These are phyloP conservation scores for Drosophila prolongata DNA, from an alignment of 2,888 invertebrate genomes.

Conservation along the genomic window DNA sequence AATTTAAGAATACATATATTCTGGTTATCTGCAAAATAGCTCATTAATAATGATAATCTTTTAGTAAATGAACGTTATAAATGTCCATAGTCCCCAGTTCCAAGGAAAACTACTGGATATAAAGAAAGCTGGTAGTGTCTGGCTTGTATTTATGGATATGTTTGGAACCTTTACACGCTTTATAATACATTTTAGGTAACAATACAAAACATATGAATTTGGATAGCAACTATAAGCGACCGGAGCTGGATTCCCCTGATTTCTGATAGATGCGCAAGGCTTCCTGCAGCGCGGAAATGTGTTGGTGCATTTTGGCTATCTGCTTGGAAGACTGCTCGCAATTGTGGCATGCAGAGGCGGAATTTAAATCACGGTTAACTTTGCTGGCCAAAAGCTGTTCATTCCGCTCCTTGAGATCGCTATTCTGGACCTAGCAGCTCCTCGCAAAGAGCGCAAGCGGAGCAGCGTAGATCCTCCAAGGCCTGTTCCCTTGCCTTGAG, in stretches of 20 bases:
- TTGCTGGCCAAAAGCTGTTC: slow-evolving; percentile 5
- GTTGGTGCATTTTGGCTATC: background rate
- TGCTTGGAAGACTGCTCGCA: slow-evolving; percentile 23
- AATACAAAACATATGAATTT: background rate
- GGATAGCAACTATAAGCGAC: background rate
- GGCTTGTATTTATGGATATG: background rate
- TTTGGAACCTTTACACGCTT: background rate
- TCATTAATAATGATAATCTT: no score
- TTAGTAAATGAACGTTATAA: background rate
- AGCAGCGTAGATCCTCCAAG: slow-evolving; percentile 39
- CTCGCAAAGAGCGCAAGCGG: slow-evolving; percentile 43
- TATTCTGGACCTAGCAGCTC: slow-evolving; percentile 40
- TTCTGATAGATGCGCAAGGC: slow-evolving; percentile 5
- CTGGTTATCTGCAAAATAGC: no score
- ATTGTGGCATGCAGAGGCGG: slow-evolving; percentile 17
- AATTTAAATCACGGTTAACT: no score
- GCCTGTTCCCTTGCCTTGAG: slow-evolving; percentile 51
- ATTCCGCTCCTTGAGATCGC: slow-evolving; percentile 44
- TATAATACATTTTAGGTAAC: background rate
- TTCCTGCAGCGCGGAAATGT: slow-evolving; percentile 1
- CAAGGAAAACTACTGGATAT: background rate
- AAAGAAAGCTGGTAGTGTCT: background rate
- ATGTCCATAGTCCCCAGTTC: background rate
- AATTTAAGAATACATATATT: no score
- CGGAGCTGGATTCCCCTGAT: background rate